Evolutionary conservation across 2,888 invertebrate genomes (phyloP).

Genomic region (Pyrochroa serraticornis): DNA sequence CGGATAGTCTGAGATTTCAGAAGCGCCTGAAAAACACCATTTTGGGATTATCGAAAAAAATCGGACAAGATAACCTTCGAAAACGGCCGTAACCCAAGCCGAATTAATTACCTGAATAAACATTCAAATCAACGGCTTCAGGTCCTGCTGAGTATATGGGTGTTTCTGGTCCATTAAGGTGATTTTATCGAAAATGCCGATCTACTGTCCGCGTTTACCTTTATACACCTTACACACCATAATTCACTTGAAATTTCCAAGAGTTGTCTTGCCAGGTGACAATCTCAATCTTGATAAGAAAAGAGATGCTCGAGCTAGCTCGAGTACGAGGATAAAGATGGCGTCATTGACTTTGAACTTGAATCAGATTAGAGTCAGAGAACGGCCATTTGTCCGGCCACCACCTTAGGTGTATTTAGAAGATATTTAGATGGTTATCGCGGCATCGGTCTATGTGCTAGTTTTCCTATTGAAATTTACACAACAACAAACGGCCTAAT

Average conservation of each 20-base stretch:
- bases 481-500: conserved; percentile 14
- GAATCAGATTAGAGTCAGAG: too few relatives aligned
- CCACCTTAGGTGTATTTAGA: conserved; percentile 14
- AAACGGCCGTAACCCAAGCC: too few relatives aligned
- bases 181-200: conserved; percentile 22
- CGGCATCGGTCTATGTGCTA: background rate
- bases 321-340: conserved; percentile 3
- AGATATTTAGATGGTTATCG: conserved; percentile 16
- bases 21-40: too few relatives aligned
- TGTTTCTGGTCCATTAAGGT: conserved; percentile 23
- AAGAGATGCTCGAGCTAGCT: background rate
- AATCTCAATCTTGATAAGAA: conserved; percentile 12
- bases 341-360: conserved; percentile 8
- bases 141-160: conserved; percentile 22
- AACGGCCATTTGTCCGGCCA: conserved; percentile 11
- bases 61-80: background rate
- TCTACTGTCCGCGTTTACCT: conserved; percentile 23
- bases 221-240: conserved; percentile 25
- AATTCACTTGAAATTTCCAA: conserved; percentile 8
- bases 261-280: background rate
- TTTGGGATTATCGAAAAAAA: conserved; percentile 7
- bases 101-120: conserved; percentile 19
- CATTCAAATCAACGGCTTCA: conserved; percentile 20
- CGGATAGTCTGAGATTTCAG: too few relatives aligned
- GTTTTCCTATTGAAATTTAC: conserved; percentile 1